Conservation (phyloP, 2,797 vertebrate genomes). For the Amazona finschi region DNA sequence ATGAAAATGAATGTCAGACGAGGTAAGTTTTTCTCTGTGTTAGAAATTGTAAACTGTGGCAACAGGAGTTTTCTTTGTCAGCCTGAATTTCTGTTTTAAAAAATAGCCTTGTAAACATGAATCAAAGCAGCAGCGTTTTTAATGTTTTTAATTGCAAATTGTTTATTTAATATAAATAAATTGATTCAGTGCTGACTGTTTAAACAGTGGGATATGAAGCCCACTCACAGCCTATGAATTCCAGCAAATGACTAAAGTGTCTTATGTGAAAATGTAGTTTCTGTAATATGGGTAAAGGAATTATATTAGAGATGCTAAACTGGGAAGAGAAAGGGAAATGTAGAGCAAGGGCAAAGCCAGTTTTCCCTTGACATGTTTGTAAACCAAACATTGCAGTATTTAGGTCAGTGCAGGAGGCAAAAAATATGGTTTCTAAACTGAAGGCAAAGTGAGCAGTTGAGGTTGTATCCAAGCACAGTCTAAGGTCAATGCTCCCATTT, state of each 20-base stretch:
- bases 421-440: background rate
- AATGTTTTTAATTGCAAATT: background rate
- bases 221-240: background rate
- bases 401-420: background rate
- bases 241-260: background rate
- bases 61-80: background rate
- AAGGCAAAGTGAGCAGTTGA: background rate
- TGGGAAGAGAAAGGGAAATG: background rate
- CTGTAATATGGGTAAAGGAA: background rate
- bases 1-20: slow-evolving; percentile 4
- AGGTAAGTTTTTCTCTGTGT: background rate
- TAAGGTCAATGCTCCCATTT: background rate
- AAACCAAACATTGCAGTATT: slow-evolving; percentile 18
- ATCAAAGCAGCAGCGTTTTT: background rate
- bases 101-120: background rate
- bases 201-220: background rate
- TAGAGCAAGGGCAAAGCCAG: slow-evolving; percentile 12
- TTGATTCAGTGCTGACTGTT: background rate
- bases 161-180: background rate
- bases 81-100: background rate
- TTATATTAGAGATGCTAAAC: background rate
- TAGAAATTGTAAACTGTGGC: background rate
- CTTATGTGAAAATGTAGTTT: background rate
- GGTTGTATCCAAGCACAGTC: background rate
- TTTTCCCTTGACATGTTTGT: slow-evolving; percentile 30